Percentiles rank a stretch among this genome's conserved stretches.
These are phyloP conservation scores for Alviniconcha strummeri DNA, from an alignment of 2,888 invertebrate genomes.

Conservation along the genomic window DNA sequence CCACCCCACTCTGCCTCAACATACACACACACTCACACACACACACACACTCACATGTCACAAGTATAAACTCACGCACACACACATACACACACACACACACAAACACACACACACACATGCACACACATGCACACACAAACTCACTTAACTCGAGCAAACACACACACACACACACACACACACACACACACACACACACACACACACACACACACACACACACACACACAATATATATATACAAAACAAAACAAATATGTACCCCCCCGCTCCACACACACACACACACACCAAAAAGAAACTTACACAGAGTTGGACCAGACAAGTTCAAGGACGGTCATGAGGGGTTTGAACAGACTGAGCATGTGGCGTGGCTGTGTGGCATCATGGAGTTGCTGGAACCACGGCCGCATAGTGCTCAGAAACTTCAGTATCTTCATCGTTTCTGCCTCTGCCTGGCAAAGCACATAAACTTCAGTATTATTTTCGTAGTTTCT, in stretches of 20 bases:
- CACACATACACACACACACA: background rate
- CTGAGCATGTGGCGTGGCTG: conserved; percentile 63
- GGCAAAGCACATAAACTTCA: background rate
- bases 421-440: conserved; percentile 67
- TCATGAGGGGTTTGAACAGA: conserved; percentile 71
- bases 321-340: conserved; percentile 70
- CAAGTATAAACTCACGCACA: background rate
- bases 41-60: background rate
- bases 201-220: conserved; percentile 17
- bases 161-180: conserved; percentile 3
- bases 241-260: too few relatives aligned
- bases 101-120: background rate
- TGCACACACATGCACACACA: background rate
- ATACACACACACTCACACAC: background rate
- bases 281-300: too few relatives aligned
- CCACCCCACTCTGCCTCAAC: background rate
- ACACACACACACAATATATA: background rate
- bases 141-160: background rate
- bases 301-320: conserved; percentile 64
- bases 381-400: conserved; percentile 62
- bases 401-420: conserved; percentile 68
- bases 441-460: conserved; percentile 69
- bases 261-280: too few relatives aligned
- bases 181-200: conserved; percentile 8
- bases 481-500: too few relatives aligned